Evolutionary conservation across 2,888 invertebrate species (phyloP).

Genomic region (Argyra leucocephala): DNA sequence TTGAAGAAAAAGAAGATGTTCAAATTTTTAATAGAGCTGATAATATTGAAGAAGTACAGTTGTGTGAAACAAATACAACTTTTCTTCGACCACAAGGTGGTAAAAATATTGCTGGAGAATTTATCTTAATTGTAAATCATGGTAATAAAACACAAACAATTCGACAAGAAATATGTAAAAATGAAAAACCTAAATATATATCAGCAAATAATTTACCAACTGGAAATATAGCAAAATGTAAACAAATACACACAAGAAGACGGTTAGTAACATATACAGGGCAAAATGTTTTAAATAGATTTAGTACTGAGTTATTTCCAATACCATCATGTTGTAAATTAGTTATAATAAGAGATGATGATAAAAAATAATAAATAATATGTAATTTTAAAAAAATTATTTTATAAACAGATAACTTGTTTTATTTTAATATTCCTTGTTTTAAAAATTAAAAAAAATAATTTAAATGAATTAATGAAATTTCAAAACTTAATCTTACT

Average conservation of each 20-base stretch:
- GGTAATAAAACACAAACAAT: neutral
- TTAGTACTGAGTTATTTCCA: constrained; percentile 2
- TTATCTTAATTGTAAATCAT: neutral
- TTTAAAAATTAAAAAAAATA: too few species aligned
- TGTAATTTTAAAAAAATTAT: neutral
- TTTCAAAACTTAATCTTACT: too few species aligned
- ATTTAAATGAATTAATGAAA: too few species aligned
- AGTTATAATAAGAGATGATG: neutral
- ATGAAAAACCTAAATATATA: neutral
- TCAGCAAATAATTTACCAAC: neutral
- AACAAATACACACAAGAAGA: neutral
- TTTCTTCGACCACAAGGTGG: neutral
- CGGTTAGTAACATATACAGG: constrained; percentile 8
- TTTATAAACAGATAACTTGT: too few species aligned
- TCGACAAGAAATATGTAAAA: neutral
- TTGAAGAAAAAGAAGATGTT: neutral
- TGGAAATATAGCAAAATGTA: neutral
- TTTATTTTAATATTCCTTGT: too few species aligned
- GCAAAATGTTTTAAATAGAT: neutral
- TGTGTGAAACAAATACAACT: neutral
- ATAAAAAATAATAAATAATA: neutral
- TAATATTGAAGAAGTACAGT: neutral
- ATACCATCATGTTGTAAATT: neutral
- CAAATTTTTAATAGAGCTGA: neutral
- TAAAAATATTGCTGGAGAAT: neutral